A percentile compares a stretch with the other conserved stretches of the same genome.
phyloP scores from a whole-genome alignment of 1,140 invertebrate species.

The Drosophila sechellia region DNA sequence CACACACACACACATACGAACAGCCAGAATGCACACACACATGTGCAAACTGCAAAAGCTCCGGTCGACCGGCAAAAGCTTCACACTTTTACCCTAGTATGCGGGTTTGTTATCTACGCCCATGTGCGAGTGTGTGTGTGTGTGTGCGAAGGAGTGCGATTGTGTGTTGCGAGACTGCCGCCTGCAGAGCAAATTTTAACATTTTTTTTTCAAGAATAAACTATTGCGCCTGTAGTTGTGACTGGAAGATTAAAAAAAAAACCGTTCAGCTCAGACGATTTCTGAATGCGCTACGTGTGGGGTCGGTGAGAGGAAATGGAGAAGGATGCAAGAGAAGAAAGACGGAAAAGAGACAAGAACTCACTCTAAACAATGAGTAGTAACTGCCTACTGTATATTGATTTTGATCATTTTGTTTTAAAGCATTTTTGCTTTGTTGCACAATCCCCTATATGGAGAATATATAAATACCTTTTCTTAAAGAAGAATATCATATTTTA shows the following conservation, averaged over 20 bases:
- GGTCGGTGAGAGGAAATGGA: neutral
- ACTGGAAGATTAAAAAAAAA: constrained; percentile 43
- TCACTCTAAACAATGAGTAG: neutral
- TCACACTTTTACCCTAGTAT: constrained; percentile 16
- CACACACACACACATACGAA: constrained; percentile 23
- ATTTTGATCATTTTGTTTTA: too few relatives aligned
- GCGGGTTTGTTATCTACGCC: constrained; percentile 42
- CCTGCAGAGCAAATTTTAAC: constrained; percentile 60
- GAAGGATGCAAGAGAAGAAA: too few relatives aligned
- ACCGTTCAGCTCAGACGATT: constrained; percentile 34
- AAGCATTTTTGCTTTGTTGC: too few relatives aligned
- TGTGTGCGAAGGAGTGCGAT: constrained; percentile 11
- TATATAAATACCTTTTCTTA: too few relatives aligned
- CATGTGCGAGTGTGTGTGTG: constrained; percentile 22
- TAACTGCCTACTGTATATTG: too few relatives aligned
- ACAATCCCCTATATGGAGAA: too few relatives aligned
- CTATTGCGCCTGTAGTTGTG: constrained; percentile 47
- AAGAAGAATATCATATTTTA: too few relatives aligned
- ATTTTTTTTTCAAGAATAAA: constrained; percentile 56
- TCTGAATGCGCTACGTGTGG: constrained; percentile 37
- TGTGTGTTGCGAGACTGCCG: constrained; percentile 27
- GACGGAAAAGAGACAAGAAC: neutral
- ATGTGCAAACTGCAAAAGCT: constrained; percentile 55
- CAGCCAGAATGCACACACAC: constrained; percentile 30
- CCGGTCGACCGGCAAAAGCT: constrained; percentile 53